Conservation (phyloP, 2,797 vertebrate species). For the Neosilurus hyrtlii region DNA sequence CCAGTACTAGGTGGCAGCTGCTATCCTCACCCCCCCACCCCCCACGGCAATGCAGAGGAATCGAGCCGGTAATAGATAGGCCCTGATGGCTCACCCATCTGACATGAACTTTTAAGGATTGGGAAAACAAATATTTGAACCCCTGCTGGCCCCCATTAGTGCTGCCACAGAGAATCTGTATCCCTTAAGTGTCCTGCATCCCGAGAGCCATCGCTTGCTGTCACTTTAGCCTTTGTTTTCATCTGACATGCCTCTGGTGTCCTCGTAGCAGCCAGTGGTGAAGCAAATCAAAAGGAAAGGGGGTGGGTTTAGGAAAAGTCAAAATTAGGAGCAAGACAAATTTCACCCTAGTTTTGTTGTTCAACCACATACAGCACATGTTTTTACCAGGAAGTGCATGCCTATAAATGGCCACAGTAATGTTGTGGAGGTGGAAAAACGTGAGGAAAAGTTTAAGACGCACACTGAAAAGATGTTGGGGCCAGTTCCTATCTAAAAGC, state of each 20-base stretch:
- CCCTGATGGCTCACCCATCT: slow-evolving; percentile 70
- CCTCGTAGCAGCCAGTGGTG: not conserved
- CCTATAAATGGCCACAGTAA: not conserved
- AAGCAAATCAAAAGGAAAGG: not conserved
- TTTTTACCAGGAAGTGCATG: not conserved
- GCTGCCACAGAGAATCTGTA: slow-evolving; percentile 71
- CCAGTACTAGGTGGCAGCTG: slow-evolving; percentile 41
- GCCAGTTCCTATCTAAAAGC: not conserved
- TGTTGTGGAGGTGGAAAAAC: not conserved
- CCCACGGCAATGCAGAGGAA: slow-evolving; percentile 56
- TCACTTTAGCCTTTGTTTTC: slow-evolving; percentile 17
- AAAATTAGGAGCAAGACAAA: not conserved
- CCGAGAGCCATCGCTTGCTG: slow-evolving; percentile 2
- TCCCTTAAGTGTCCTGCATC: slow-evolving; percentile 38
- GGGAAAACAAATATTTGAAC: slow-evolving; percentile 83
- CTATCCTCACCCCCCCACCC: slow-evolving; percentile 2
- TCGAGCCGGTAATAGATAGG: slow-evolving; percentile 77
- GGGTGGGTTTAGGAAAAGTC: not conserved
- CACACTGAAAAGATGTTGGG: not conserved
- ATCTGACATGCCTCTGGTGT: not conserved
- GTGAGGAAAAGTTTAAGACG: not conserved
- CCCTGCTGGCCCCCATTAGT: slow-evolving; percentile 64
- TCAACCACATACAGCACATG: not conserved
- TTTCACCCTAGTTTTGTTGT: not conserved
- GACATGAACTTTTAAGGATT: slow-evolving; percentile 76